Evolutionary conservation across 2,888 invertebrate genomes (phyloP).

Genomic region (Lampropteryx suffumata): DNA sequence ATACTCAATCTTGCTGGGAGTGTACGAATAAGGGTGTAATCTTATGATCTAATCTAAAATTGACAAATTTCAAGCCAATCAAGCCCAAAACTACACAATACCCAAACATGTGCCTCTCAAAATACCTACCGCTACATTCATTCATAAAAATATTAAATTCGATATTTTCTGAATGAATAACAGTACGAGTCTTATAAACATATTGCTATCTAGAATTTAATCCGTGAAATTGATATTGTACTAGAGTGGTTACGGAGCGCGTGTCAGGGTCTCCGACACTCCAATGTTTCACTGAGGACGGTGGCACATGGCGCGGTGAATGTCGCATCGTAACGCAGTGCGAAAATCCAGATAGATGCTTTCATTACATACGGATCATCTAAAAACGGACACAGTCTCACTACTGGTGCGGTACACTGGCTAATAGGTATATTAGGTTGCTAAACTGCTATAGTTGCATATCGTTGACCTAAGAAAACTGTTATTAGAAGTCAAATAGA

Average conservation of each 20-base stretch:
- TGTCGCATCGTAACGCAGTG: constrained; percentile 14
- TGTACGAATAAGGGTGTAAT: too few species aligned
- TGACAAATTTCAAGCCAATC: too few species aligned
- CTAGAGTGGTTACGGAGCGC: constrained; percentile 37
- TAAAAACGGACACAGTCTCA: neutral
- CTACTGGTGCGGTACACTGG: neutral
- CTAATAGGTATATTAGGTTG: too few species aligned
- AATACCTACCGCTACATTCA: too few species aligned
- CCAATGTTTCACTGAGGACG: constrained; percentile 61
- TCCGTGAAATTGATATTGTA: constrained; percentile 60
- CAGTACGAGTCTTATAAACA: too few species aligned
- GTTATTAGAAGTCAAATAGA: neutral
- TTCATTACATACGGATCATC: constrained; percentile 1
- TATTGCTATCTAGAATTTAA: constrained; percentile 38
- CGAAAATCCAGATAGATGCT: constrained; percentile 5
- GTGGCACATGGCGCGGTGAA: constrained; percentile 15
- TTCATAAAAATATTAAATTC: too few species aligned
- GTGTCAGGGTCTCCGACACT: constrained; percentile 57
- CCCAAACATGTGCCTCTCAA: too few species aligned
- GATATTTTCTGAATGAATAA: too few species aligned
- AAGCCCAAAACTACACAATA: too few species aligned
- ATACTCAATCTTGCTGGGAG: too few species aligned
- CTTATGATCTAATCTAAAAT: too few species aligned
- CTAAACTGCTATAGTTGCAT: neutral
- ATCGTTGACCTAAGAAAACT: too few species aligned